Percentiles rank a stretch among this genome's conserved stretches.
phyloP scores from a whole-genome alignment of 92 coral and sea anemone genomes.

The Bergia puertoricense region DNA sequence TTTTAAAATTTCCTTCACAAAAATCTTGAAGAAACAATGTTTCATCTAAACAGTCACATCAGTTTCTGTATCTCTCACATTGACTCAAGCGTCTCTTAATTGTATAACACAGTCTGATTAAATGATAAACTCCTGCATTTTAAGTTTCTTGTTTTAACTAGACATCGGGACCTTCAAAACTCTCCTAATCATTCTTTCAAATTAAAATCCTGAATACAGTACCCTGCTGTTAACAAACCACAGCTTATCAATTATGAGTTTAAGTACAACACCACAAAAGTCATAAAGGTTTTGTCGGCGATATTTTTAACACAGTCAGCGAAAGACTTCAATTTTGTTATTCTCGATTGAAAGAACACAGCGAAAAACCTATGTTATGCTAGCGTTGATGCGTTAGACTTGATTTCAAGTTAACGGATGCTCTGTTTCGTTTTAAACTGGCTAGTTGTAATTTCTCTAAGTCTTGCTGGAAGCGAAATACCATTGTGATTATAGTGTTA shows the following conservation, averaged over 20 bases:
- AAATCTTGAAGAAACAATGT: too few relatives aligned
- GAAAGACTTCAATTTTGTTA: background rate
- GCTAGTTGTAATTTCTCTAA: background rate
- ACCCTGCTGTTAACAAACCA: background rate
- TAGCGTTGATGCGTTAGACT: background rate
- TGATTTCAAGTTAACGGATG: background rate
- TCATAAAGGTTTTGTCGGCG: background rate
- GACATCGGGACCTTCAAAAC: background rate
- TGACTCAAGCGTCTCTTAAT: too few relatives aligned
- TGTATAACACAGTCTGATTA: background rate
- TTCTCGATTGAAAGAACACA: background rate
- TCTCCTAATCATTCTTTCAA: background rate
- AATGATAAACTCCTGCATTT: background rate
- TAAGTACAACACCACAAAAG: background rate
- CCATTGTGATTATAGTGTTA: too few relatives aligned
- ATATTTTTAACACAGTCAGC: background rate
- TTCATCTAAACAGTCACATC: too few relatives aligned
- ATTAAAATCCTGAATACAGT: background rate
- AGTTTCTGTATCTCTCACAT: background rate
- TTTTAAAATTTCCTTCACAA: too few relatives aligned
- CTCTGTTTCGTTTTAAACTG: background rate
- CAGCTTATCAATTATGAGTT: conserved; percentile 9
- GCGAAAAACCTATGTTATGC: too few relatives aligned
- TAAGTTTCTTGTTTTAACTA: background rate
- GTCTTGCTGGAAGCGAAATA: background rate